Evolutionary conservation across 2,113 vertebrate species (phyloP).

Genomic region (human): DNA sequence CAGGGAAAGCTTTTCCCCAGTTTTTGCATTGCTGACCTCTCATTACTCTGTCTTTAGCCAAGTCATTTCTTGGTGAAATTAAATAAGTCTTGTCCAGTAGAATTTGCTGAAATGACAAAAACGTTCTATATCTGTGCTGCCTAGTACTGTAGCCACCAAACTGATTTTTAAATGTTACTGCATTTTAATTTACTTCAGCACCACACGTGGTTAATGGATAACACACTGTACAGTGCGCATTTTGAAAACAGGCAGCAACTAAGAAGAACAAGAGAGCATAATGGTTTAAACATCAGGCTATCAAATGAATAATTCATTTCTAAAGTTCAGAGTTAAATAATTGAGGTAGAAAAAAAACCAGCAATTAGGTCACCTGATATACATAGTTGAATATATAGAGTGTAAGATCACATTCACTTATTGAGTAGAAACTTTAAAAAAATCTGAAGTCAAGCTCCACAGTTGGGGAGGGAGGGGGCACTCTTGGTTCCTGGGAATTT

Average conservation of each 20-base stretch:
- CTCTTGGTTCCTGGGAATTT: background rate
- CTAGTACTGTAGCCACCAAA: background rate
- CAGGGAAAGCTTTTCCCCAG: accelerated
- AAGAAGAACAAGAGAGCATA: background rate
- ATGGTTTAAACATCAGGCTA: background rate
- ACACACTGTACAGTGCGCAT: no score
- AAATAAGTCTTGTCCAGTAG: accelerated
- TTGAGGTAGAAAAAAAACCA: background rate
- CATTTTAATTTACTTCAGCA: background rate
- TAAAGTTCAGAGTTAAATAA: background rate
- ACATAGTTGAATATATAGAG: background rate
- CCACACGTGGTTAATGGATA: background rate
- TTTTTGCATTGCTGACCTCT: background rate
- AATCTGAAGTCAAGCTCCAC: background rate
- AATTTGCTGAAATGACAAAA: background rate
- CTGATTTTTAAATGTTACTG: background rate
- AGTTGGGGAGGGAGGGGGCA: accelerated
- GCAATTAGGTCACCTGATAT: no score
- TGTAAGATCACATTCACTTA: background rate
- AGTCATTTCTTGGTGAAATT: background rate
- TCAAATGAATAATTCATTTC: background rate
- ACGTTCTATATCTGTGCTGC: background rate
- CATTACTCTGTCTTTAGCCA: background rate
- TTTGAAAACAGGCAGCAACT: background rate
- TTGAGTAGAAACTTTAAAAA: background rate